Evolutionary conservation across 2,888 invertebrate species (phyloP), one percentile per base, ranked within the genome.

Genomic region (Microplitis deprimator): DNA sequence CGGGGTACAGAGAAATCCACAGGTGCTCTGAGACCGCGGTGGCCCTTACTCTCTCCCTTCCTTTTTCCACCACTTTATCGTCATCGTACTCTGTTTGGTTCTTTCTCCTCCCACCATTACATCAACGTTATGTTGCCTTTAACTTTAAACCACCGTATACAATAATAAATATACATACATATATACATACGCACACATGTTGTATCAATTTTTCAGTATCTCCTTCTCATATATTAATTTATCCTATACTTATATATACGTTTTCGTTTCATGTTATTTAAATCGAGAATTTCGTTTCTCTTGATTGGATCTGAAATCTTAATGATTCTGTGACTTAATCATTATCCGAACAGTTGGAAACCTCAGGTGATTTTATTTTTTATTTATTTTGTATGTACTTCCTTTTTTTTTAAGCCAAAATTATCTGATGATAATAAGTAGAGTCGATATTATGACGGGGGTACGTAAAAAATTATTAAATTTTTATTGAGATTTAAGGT

Each of bases 1-100:
- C 84, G 82, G 83, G 84, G 85, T 84, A 85, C 79, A 77, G 84
- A 81, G 83, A 86, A 88, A 89, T 89, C 89, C 88, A 89, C 89
- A 89, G 89, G 89, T 89, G 89, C 89, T 87, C 85, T 50, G 84
- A 79, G 79, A 82, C 82, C 82, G 79, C 81, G 81, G 82, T 84
- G 82, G 81, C 87, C 85, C 87, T 86, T 86, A 84, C 87, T 86
- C 84, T 84, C 84, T 79, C 83, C 81, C 79, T 79, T 79, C 17
- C 68, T 79, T 78, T 75, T 77, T 59, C 67, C 77, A 68, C 61
- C 76, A 73, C 79, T 78, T 81, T 77, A 69, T 77, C 78, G 72
- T 79, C 76, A 76, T 79, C 74, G 74, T 68, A 69, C 79, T 73
- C 69, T 78, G 76, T 77, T 50, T 70, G 75, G 77, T 78, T 68